Evolutionary conservation across 2,797 vertebrate species (phyloP).

Genomic region (Anabacerthia variegaticeps): DNA sequence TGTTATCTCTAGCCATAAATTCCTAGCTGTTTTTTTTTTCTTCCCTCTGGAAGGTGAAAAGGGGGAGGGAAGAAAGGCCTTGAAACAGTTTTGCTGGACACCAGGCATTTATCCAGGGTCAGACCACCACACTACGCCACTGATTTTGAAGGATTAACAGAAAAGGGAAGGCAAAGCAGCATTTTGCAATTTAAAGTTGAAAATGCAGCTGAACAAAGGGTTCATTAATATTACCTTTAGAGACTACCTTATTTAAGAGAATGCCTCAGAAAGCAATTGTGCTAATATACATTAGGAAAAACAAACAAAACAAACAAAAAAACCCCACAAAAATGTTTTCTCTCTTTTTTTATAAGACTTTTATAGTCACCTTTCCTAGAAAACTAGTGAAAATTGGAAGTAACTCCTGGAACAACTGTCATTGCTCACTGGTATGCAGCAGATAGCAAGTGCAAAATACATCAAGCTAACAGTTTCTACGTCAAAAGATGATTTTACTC

Average conservation of each 20-base stretch:
- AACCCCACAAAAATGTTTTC: neutral
- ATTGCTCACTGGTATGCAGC: rapidly evolving
- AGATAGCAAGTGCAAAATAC: neutral
- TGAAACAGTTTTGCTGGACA: too few species aligned
- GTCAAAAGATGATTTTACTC: neutral
- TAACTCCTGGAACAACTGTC: neutral
- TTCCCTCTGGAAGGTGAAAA: too few species aligned
- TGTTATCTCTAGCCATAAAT: too few species aligned
- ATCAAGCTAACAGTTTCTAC: neutral
- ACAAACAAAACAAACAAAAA: neutral
- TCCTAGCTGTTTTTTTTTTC: too few species aligned
- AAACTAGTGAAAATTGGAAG: neutral
- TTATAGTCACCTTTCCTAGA: neutral
- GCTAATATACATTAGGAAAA: neutral
- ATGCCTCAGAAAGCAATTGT: neutral
- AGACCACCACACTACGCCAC: too few species aligned
- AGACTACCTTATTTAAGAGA: neutral
- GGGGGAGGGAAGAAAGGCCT: too few species aligned
- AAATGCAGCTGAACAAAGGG: neutral
- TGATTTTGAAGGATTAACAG: neutral
- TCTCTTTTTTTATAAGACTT: neutral
- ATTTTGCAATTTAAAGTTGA: neutral
- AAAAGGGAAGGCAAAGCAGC: neutral
- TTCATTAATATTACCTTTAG: neutral
- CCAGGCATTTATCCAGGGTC: too few species aligned